Base-by-base conservation (phyloP, 2,888 invertebrate genomes). In the Cantharis rufa region DNA sequence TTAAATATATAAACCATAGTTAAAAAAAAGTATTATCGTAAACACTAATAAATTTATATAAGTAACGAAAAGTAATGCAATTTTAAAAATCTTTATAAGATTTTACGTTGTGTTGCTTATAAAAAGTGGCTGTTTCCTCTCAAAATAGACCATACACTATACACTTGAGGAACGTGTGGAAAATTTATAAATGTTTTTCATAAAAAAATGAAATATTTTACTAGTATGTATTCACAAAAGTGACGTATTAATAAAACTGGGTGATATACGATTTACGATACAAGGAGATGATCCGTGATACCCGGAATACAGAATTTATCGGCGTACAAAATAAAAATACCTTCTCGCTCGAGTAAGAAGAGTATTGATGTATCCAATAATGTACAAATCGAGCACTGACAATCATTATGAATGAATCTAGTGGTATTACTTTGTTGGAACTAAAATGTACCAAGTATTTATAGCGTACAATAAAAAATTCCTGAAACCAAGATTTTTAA, bases 271-370 rank as follows among this genome's bases (percentile, higher is more conserved):
- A 75, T 75, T 78, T 64, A 70, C 79, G 79, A 81, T 82, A 81
- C 81, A 82, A 80, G 80, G 79, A 81, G 82, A 81, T 81, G 80
- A 82, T 81, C 81, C 80, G 78, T 80, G 81, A 81, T 82, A 82
- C 80, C 79, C 81, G 80, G 80, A 82, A 80, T 79, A 78, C 74
- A 71, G 76, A 81, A 82, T 82, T 82, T 81, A 82, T 82, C 74
- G 80, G 78, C 78, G 80, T 70, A 78, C 78, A 80, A 82, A 82
- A 81, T 81, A 81, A 82, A 81, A 82, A 81, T 80, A 82, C 80
- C 77, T 80, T 74, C 71, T 77, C 81, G 79, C 76, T 79, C 70
- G 78, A 78, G 75, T 77, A 71, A 68, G 80, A 82, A 78, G 78
- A 80, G 80, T 82, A 81, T 81, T 80, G 80, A 81, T 82, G 80